These are phyloP conservation scores for Cliona cf. orientalis DNA, from an alignment of 37 sponge, comb jelly and placozoan species.

Conservation along the genomic window DNA sequence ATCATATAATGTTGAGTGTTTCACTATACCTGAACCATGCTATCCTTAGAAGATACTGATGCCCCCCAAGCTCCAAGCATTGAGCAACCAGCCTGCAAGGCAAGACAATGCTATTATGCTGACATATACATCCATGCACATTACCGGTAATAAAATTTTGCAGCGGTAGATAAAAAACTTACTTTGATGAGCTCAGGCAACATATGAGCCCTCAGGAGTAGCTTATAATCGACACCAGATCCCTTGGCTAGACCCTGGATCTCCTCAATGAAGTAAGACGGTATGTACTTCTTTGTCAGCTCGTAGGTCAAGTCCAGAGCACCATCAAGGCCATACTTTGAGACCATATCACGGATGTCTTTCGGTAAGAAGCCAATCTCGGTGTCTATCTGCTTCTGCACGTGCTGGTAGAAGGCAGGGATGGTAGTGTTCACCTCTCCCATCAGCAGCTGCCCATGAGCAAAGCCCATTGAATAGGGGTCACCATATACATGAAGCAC, in stretches of 20 bases:
- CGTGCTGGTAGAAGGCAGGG: slow-evolving; percentile 43
- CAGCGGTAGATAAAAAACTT: not conserved
- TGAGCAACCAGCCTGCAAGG: slow-evolving; percentile 57
- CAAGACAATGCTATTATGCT: not conserved
- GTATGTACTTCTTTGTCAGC: slow-evolving; percentile 46
- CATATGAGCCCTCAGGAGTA: slow-evolving; percentile 59
- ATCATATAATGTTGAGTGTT: not conserved
- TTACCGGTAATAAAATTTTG: not conserved
- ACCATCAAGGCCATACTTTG: slow-evolving; percentile 43
- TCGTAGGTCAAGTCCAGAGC: slow-evolving; percentile 47
- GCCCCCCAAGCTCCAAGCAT: slow-evolving; percentile 74
- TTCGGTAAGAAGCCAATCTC: slow-evolving; percentile 37
- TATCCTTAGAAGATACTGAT: slow-evolving; percentile 31
- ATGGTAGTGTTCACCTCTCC: slow-evolving; percentile 18
- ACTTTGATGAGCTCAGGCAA: slow-evolving; percentile 72
- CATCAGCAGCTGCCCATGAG: slow-evolving; percentile 60
- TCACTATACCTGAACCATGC: slow-evolving; percentile 13
- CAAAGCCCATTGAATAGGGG: slow-evolving; percentile 72
- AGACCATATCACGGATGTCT: slow-evolving; percentile 26
- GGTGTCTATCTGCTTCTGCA: slow-evolving; percentile 31
- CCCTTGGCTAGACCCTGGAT: slow-evolving; percentile 59
- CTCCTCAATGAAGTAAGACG: slow-evolving; percentile 55
- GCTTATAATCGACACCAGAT: slow-evolving; percentile 46
- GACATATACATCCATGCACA: not conserved
- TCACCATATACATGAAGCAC: slow-evolving; percentile 69